Percentiles rank a stretch among this genome's conserved stretches.
Conservation (phyloP, 2,888 invertebrate species). For the Mythimna albipuncta region DNA sequence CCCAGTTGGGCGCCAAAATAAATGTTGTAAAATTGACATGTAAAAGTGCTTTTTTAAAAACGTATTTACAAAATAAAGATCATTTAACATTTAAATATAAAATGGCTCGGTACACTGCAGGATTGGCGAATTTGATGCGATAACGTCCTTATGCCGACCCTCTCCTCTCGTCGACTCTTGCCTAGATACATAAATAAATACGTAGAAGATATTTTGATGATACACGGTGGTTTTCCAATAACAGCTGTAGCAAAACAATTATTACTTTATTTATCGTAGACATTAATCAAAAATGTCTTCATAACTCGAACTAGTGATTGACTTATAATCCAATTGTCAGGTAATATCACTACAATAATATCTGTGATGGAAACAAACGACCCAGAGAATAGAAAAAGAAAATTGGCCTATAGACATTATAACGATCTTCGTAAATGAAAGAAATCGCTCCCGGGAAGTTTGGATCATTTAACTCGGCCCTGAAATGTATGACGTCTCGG, state of each 20-base stretch:
- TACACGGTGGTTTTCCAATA: neutral
- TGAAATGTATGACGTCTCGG: slow-evolving; percentile 16
- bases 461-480: slow-evolving; percentile 39
- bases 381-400: slow-evolving; percentile 35
- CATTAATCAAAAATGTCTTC: slow-evolving; percentile 11
- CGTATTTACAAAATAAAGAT: too few relatives aligned
- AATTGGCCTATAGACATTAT: slow-evolving; percentile 27
- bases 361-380: slow-evolving; percentile 32
- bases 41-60: too few relatives aligned
- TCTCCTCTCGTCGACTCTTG: neutral
- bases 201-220: slow-evolving; percentile 6
- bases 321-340: slow-evolving; percentile 37
- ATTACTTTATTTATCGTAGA: slow-evolving; percentile 8
- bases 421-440: slow-evolving; percentile 41
- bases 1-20: slow-evolving; percentile 62
- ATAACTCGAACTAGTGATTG: slow-evolving; percentile 31
- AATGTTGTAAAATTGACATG: slow-evolving; percentile 31
- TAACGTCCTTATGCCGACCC: slow-evolving; percentile 64
- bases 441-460: slow-evolving; percentile 37
- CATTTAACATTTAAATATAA: slow-evolving; percentile 50
- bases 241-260: slow-evolving; percentile 3
- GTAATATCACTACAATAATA: slow-evolving; percentile 44
- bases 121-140: slow-evolving; percentile 64
- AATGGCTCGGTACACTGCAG: slow-evolving; percentile 59
- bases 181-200: neutral